A percentile compares a stretch with the other conserved stretches of the same genome.
Conservation (phyloP, 1,140 invertebrate genomes). For the Lasaia peninsularis region DNA sequence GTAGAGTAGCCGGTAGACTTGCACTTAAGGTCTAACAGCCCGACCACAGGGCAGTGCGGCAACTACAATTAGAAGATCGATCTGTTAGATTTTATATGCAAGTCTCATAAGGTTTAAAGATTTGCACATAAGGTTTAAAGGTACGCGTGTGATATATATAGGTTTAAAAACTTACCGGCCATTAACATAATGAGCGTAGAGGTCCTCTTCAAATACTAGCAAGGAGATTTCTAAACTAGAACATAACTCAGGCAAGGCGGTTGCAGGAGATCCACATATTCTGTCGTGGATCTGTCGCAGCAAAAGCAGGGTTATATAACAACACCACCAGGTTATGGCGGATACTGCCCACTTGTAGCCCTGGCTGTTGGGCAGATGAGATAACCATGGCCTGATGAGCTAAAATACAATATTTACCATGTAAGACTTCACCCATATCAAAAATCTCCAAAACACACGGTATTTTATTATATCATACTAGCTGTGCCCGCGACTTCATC, state of each 20-base stretch:
- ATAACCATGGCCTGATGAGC: conserved; percentile 39
- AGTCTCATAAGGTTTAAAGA: neutral
- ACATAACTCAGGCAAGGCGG: conserved; percentile 37
- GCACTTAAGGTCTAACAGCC: too few relatives aligned
- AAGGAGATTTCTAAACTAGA: conserved; percentile 43
- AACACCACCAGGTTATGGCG: conserved; percentile 42
- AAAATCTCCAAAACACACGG: too few relatives aligned
- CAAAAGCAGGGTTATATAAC: conserved; percentile 35
- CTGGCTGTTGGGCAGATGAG: conserved; percentile 33
- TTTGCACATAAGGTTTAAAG: neutral
- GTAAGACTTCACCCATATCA: neutral
- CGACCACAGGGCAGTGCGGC: too few relatives aligned
- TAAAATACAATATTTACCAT: conserved; percentile 16
- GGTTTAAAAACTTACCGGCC: conserved; percentile 54
- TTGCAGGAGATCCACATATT: conserved; percentile 27
- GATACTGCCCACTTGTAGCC: conserved; percentile 47
- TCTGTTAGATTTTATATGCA: too few relatives aligned
- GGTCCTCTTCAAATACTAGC: conserved; percentile 56
- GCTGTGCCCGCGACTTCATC: too few relatives aligned
- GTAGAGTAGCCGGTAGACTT: too few relatives aligned
- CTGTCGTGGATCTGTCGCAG: conserved; percentile 27
- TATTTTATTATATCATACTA: too few relatives aligned
- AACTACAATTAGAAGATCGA: too few relatives aligned
- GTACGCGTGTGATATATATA: too few relatives aligned
- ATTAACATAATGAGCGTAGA: conserved; percentile 63